Evolutionary conservation across 2,888 invertebrate genomes (phyloP).

Genomic region (Urechis unicinctus): DNA sequence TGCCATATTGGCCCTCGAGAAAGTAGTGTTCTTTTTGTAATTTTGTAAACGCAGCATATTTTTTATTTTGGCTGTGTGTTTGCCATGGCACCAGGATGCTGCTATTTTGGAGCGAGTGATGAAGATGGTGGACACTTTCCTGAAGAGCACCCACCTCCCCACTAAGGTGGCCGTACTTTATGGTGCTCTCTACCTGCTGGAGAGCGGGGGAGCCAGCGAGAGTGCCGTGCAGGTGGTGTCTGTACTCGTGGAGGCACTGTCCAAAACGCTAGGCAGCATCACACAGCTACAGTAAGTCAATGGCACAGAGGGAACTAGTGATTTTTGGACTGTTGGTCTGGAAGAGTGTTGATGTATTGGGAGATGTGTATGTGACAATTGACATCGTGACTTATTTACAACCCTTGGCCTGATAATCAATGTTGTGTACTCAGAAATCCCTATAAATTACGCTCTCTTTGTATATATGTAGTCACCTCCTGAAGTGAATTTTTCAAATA

Average conservation of each 20-base stretch:
- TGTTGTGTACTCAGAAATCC: no score
- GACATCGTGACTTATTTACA: no score
- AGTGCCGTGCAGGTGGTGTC: conserved; percentile 40
- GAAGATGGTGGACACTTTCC: conserved; percentile 58
- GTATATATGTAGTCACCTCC: no score
- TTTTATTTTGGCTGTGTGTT: not conserved
- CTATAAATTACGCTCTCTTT: no score
- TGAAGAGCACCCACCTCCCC: conserved; percentile 61
- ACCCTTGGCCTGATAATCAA: no score
- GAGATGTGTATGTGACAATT: no score
- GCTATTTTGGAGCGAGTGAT: conserved; percentile 60
- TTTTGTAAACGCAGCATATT: not conserved
- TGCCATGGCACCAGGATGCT: conserved; percentile 50
- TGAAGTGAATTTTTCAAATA: no score
- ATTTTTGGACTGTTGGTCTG: no score
- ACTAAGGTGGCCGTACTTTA: conserved; percentile 62
- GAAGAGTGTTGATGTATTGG: no score
- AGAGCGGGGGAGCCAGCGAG: conserved; percentile 51
- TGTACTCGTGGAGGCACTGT: conserved; percentile 47
- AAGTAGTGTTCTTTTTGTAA: no score
- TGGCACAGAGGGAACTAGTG: not conserved
- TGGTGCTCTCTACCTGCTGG: conserved; percentile 63
- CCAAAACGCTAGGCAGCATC: conserved; percentile 41
- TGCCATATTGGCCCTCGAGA: no score
- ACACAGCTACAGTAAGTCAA: conserved; percentile 25